Evolutionary conservation across 2,113 vertebrate species (phyloP), one percentile per base, ranked within the genome.

Genomic region (Xyrauchen texanus): DNA sequence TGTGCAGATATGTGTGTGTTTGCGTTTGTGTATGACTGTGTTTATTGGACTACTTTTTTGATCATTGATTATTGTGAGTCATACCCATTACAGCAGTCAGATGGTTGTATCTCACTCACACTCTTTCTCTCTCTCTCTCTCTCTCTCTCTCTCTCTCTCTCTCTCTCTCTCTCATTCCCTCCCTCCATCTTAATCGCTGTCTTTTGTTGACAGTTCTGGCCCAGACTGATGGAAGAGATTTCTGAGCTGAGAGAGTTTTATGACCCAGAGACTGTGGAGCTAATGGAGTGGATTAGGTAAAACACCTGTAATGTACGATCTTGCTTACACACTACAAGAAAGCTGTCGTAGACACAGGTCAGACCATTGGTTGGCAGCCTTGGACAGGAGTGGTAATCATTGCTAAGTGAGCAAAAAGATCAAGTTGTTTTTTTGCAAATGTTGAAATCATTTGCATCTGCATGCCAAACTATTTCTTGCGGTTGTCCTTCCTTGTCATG

Each of bases 241-340:
- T 96, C 95, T 63, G 97, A 99, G 84, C 88, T 98, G 91, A 94
- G 95, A 88, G 97, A 99, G 89, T 99, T 99, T 91, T 97, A 96
- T 85, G 97, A 99, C 90, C 98, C 98, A 71, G 97, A 99, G 89
- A 99, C 98, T 3, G 97, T 99, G 93, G 97, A 98, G 91, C 95
- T 99, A 89, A 99, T 98, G 96, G 94, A 94, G 90, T 98, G 96
- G 97, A 99, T 99, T 89, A 98, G 96, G 97, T 98, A 94, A 94
- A 90, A 79, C 85, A 88, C 82, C 82, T 86, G 78, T 34, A 63
- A 44, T 47, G 10, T 67, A 12, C 68, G 42, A 62, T 71, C 69
- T 74, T 55, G 88, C 68, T 74, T 58, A 49, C 77, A 83, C 13
- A 6, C 52, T 70, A 61, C 45, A 51, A 57, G 51, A 42, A 8